phyloP scores from a whole-genome alignment of 2,888 invertebrate genomes.

The Zhuqinia jingwanae region DNA sequence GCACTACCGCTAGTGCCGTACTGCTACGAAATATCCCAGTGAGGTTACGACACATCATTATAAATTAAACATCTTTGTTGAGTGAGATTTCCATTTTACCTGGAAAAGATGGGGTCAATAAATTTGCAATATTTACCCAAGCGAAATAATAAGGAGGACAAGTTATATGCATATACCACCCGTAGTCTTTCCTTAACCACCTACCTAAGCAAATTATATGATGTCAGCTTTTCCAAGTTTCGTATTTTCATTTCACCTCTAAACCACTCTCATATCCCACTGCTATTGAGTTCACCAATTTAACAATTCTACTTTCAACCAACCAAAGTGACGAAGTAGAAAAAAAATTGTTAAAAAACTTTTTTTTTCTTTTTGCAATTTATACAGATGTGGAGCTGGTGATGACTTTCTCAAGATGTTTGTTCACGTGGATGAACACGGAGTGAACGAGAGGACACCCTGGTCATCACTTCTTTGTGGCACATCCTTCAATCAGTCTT shows the following conservation, averaged over 20 bases:
- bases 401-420: slow-evolving; percentile 91
- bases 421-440: slow-evolving; percentile 86
- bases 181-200: background rate
- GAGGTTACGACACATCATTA: no score
- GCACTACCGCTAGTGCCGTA: no score
- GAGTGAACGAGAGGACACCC: slow-evolving; percentile 88
- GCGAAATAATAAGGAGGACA: slow-evolving; percentile 2
- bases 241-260: background rate
- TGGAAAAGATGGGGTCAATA: background rate
- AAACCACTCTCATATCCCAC: background rate
- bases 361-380: slow-evolving; percentile 41
- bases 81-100: background rate
- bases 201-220: background rate
- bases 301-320: no score
- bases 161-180: no score
- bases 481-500: slow-evolving; percentile 86
- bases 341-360: slow-evolving; percentile 1
- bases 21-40: no score
- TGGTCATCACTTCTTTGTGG: slow-evolving; percentile 90
- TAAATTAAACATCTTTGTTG: background rate
- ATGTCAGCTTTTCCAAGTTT: background rate
- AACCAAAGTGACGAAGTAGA: no score
- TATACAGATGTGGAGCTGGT: slow-evolving; percentile 87
- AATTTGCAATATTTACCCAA: background rate
- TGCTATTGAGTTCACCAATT: no score